Evolutionary conservation across 2,797 vertebrate species (phyloP), one percentile per base, ranked within the genome.

Genomic region (Monodelphis domestica): DNA sequence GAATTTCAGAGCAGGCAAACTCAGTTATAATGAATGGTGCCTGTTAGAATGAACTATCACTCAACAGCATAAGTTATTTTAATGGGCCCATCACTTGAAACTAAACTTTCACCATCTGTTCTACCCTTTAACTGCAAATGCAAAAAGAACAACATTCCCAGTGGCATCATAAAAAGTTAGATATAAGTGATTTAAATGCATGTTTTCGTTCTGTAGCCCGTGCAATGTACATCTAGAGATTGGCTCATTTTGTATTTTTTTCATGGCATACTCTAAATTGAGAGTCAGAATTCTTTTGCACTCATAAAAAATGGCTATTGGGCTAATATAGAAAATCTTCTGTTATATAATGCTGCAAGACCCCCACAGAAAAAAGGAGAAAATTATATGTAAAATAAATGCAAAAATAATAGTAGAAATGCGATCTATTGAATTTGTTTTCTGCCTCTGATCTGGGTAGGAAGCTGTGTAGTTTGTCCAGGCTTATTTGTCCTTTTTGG

Each of bases 131-230:
- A 98, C 97, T 97, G 98, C 98, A 98, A 98, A 98, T 98, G 97
- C 97, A 97, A 98, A 97, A 98, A 97, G 97, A 98, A 97, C 94
- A 88, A 92, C 91, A 98, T 98, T 98, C 98, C 98, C 97, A 96
- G 93, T 96, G 93, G 97, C 93, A 97, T 97, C 97, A 97, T 98
- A 98, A 98, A 98, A 98, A 98, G 96, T 96, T 96, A 97, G 97
- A 97, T 96, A 59, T 98, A 98, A 98, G 98, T 98, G 98, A 98
- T 98, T 98, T 98, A 98, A 98, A 98, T 98, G 98, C 97, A 98
- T 97, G 96, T 96, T 96, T 97, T 96, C 90, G 87, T 97, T 98
- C 97, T 95, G 97, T 98, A 97, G 97, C 97, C 97, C 97, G 98
- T 97, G 97, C 89, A 97, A 95, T 91, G 94, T 95, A 97, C 95